phyloP scores from a whole-genome alignment of 2,113 vertebrate genomes.

The Tylochromis polylepis region DNA sequence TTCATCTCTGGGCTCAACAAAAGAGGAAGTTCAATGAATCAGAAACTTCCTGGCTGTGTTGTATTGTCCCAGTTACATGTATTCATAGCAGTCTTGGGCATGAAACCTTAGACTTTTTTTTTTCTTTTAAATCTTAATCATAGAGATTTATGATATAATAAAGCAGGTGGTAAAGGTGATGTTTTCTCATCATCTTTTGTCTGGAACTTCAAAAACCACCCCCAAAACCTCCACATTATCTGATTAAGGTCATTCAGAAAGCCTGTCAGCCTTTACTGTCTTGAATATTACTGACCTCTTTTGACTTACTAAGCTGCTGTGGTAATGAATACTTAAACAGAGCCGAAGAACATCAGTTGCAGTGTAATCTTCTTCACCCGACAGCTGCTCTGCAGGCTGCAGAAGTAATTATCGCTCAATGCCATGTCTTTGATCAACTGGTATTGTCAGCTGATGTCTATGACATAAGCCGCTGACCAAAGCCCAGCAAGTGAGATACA shows the following conservation, averaged over 20 bases:
- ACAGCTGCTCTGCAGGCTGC: conserved; percentile 28
- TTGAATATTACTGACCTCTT: not conserved
- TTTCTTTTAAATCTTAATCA: not conserved
- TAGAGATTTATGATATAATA: not conserved
- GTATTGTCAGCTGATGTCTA: conserved; percentile 30
- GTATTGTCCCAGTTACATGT: not conserved
- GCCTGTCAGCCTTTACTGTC: not conserved
- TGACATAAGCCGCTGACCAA: conserved; percentile 14
- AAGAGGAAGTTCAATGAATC: conserved; percentile 51
- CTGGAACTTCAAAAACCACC: not conserved
- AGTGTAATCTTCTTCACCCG: conserved; percentile 33
- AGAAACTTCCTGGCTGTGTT: conserved; percentile 45
- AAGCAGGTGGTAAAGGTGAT: not conserved
- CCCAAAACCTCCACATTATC: not conserved
- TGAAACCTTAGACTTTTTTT: not conserved
- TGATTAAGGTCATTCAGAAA: not conserved
- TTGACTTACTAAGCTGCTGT: not conserved
- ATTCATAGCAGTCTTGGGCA: not conserved
- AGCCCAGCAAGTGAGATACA: not conserved
- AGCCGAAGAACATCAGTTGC: conserved; percentile 1
- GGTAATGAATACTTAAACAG: conserved; percentile 14
- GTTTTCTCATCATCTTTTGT: not conserved
- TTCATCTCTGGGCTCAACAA: conserved; percentile 38
- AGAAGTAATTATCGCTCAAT: conserved; percentile 46
- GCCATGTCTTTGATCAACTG: conserved; percentile 46